A percentile compares a stretch with the other conserved stretches of the same genome.
These are phyloP conservation scores for Astatoreochromis straeleni DNA, from an alignment of 2,113 vertebrate genomes.

Conservation along the genomic window DNA sequence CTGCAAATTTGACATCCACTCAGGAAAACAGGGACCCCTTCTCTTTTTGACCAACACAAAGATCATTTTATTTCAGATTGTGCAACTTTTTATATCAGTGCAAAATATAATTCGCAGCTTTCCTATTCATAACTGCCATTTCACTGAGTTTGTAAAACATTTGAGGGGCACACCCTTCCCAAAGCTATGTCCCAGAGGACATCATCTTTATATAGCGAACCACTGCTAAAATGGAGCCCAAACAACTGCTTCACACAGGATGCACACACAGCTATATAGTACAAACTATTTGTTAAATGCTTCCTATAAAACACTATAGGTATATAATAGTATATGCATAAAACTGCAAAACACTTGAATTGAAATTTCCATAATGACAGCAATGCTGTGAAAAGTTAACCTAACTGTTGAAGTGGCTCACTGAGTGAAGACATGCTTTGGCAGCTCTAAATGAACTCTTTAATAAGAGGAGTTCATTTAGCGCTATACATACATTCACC, in stretches of 20 bases:
- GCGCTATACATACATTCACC: not conserved
- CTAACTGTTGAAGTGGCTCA: not conserved
- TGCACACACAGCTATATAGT: not conserved
- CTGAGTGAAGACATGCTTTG: not conserved
- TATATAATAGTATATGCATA: not conserved
- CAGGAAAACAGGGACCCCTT: not conserved
- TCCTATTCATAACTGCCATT: not conserved
- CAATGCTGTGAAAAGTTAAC: not conserved
- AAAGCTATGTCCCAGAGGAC: not conserved
- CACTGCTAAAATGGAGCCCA: not conserved
- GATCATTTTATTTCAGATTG: not conserved
- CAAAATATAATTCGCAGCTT: not conserved
- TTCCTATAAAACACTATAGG: not conserved
- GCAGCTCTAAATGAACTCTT: not conserved
- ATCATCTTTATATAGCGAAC: not conserved
- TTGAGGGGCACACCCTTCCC: not conserved
- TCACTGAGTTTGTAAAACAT: not conserved
- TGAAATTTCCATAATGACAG: not conserved
- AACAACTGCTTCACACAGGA: not conserved
- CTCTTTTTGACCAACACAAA: not conserved
- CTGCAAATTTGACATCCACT: not conserved
- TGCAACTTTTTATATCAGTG: not conserved
- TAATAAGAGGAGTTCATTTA: constrained; percentile 16
- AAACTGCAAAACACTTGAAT: not conserved
- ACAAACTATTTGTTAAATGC: not conserved